Evolutionary conservation across 2,888 invertebrate genomes (phyloP), one percentile per base, ranked within the genome.

Genomic region (Neoscelio sp.): DNA sequence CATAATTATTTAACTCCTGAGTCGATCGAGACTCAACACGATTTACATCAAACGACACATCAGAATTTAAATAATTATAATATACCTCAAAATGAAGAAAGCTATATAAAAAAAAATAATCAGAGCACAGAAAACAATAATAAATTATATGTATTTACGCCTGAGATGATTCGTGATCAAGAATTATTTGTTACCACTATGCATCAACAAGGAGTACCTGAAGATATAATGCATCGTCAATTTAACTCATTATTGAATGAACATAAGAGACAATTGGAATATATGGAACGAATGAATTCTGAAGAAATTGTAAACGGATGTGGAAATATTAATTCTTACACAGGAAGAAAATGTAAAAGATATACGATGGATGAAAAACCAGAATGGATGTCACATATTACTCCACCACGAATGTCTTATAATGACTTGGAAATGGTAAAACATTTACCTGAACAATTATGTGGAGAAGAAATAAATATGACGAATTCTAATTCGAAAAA

Each of bases 301-400:
- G n/a, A n/a, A n/a, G 23, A 23, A 3, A 23, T 4, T 23, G 23
- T 23, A 15, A 79, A 18, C 20, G 74, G 42, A 5, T n/a, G n/a
- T n/a, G n/a, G n/a, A n/a, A n/a, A n/a, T n/a, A n/a, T n/a, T n/a
- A n/a, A n/a, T n/a, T n/a, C n/a, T n/a, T n/a, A n/a, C n/a, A n/a
- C n/a, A n/a, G n/a, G n/a, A n/a, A n/a, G n/a, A n/a, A n/a, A n/a
- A n/a, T n/a, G n/a, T n/a, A n/a, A n/a, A n/a, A n/a, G n/a, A n/a
- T n/a, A n/a, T n/a, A n/a, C n/a, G 2, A 73, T 77, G 5, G 84
- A 87, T 15, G 85, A 84, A n/a, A 87, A 87, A 40, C 88, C 88
- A 0, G 87, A 88, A 13, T 88, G 88, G 88, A 88, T 88, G 88
- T n/a, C 80, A 8, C 86, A 85, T 10, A 81, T 88, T 4, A 88